Conservation (phyloP, 2,888 invertebrate species). For the Pseudococcus viburni region DNA sequence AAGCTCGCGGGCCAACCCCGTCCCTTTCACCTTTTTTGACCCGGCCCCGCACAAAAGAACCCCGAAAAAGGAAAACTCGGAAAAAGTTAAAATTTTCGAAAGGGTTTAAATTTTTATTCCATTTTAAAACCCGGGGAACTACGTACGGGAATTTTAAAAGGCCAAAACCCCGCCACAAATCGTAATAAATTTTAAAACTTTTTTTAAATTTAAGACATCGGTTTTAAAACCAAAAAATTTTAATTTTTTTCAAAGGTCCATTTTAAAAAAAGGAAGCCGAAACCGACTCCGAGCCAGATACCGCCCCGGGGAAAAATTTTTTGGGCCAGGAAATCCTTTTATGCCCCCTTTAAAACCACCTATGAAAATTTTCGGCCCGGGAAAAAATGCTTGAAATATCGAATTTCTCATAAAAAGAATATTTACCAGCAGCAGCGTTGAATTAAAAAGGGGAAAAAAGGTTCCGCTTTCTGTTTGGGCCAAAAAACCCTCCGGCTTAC, state of each 20-base stretch:
- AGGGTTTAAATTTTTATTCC: constrained; percentile 49
- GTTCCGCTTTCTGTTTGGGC: not conserved
- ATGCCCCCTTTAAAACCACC: no score
- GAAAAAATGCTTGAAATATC: no score
- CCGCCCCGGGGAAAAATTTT: no score
- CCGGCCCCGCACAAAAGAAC: not conserved
- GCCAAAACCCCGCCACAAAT: not conserved
- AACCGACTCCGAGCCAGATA: not conserved
- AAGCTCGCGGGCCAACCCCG: not conserved
- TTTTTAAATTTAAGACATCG: constrained; percentile 30
- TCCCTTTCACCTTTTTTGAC: no score
- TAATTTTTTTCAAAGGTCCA: constrained; percentile 43
- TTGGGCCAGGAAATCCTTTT: no score
- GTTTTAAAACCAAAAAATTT: constrained; percentile 1
- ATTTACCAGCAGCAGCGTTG: no score
- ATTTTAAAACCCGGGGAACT: constrained; percentile 1
- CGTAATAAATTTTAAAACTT: constrained; percentile 48
- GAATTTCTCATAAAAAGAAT: no score
- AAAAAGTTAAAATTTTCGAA: constrained; percentile 42
- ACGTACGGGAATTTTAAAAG: no score
- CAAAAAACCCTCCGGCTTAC: constrained; percentile 1
- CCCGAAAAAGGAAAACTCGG: constrained; percentile 1
- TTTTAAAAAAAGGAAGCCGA: not conserved
- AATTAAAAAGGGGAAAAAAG: not conserved
- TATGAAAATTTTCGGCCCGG: no score